Conservation (phyloP, 2,888 invertebrate species). For the Macrophya alboannulata region DNA sequence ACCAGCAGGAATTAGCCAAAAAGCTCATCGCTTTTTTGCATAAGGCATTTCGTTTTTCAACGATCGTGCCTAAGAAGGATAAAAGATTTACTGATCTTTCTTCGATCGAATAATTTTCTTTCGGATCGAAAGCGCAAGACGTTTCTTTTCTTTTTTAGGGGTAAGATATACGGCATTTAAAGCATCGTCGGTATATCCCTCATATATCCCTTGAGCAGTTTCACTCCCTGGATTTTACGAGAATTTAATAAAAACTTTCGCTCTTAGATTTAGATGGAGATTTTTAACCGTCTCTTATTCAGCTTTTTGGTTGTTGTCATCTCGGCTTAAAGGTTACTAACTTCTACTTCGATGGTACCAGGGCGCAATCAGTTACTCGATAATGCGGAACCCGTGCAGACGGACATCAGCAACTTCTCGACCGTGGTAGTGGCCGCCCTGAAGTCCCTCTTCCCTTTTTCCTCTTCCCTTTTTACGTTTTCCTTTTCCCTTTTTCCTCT, state of each 20-base stretch:
- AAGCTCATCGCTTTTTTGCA: too few relatives aligned
- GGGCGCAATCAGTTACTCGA: constrained; percentile 66
- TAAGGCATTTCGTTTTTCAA: too few relatives aligned
- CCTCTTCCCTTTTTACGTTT: background rate
- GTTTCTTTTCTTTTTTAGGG: background rate
- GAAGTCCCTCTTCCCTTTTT: background rate
- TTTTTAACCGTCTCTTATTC: background rate
- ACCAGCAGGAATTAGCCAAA: too few relatives aligned
- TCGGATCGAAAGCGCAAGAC: background rate
- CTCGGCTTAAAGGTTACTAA: background rate
- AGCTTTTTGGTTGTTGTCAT: background rate
- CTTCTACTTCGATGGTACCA: constrained; percentile 60
- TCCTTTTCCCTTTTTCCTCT: constrained; percentile 13
- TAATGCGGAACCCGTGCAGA: constrained; percentile 59
- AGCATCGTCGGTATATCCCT: background rate
- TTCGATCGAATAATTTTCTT: background rate
- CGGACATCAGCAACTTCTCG: constrained; percentile 28
- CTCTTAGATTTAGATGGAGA: background rate
- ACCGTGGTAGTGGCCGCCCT: constrained; percentile 27
- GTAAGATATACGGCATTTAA: background rate
- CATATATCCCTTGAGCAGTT: background rate
- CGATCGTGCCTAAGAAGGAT: too few relatives aligned
- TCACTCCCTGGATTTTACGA: background rate
- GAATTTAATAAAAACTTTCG: background rate
- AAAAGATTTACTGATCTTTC: background rate